Evolutionary conservation across 2,113 vertebrate genomes (phyloP), one percentile per base, ranked within the genome.

Genomic region (Stegastes partitus): DNA sequence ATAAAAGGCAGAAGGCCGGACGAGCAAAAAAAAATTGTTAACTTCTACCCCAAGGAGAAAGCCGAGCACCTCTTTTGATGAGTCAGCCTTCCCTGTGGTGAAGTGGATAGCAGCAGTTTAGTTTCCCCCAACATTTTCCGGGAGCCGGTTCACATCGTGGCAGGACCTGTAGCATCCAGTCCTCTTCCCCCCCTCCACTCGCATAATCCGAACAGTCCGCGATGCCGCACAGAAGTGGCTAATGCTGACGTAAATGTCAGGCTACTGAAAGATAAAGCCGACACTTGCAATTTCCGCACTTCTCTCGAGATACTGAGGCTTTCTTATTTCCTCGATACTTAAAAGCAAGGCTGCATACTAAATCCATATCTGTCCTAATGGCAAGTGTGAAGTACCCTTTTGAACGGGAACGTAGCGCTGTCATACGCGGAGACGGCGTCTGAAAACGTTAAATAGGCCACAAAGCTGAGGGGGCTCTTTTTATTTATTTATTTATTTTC

Each of bases 11-110:
- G n/a, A 68, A 64, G 63, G 76, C 42, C 21, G 34, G 34, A 77
- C 15, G 11, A 53, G 26, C 53, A 49, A 74, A 77, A 86, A 49
- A 74, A 77, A 86, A 81, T 63, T 51, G 73, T 87, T 64, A 71
- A 74, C 37, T 82, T 80, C 2, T 39, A 80, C 72, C 84, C 81
- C 16, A 12, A 77, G 63, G 79, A 87, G 84, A 67, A 77, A 88
- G 49, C 37, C 3, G 53, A 88, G 54, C 45, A n/a, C 63, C 7
- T 50, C 42, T 64, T 81, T 19, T 56, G 76, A 90, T 84, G 87
- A 90, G 65, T 86, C 81, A 83, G 70, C 68, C 64, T 71, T 69
- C 57, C 51, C 56, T 26, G 59, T 22, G 16, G 31, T 56, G 57
- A 81, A 63, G 26, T 44, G 74, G 72, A 88, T 74, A 72, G 50